These are phyloP conservation scores for Charaxes varanes DNA, from an alignment of 1,140 invertebrate species.

Conservation along the genomic window DNA sequence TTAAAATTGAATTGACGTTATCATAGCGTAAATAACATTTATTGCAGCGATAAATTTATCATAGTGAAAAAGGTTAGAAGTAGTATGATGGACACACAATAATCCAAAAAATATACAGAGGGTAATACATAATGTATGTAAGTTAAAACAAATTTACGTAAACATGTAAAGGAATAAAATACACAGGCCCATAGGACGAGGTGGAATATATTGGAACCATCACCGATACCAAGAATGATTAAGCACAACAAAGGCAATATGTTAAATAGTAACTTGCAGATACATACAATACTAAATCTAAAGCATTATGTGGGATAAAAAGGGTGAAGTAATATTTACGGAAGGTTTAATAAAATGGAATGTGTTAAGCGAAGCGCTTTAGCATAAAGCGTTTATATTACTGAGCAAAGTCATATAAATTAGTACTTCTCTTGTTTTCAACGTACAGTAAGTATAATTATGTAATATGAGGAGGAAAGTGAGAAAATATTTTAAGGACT, in stretches of 20 bases:
- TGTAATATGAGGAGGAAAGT: not conserved
- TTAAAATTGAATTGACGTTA: no score
- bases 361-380: slow-evolving; percentile 22
- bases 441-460: no score
- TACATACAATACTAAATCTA: slow-evolving; percentile 26
- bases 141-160: slow-evolving; percentile 13
- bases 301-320: slow-evolving; percentile 17
- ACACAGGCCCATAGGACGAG: slow-evolving; percentile 42
- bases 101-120: slow-evolving; percentile 1
- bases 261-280: slow-evolving; percentile 47
- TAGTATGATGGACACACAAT: no score
- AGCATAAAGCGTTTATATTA: slow-evolving; percentile 21
- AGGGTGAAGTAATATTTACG: slow-evolving; percentile 16
- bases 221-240: slow-evolving; percentile 75
- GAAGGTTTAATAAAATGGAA: slow-evolving; percentile 13
- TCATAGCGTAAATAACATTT: no score
- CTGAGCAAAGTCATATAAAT: slow-evolving; percentile 8
- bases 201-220: slow-evolving; percentile 59
- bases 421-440: no score
- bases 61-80: no score
- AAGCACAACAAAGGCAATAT: slow-evolving; percentile 64
- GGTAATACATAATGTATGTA: slow-evolving; percentile 4
- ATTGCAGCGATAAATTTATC: no score
- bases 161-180: slow-evolving; percentile 26
- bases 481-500: slow-evolving; percentile 5